phyloP scores from a whole-genome alignment of 1,140 invertebrate genomes.

The Sminthurides bifidus region DNA sequence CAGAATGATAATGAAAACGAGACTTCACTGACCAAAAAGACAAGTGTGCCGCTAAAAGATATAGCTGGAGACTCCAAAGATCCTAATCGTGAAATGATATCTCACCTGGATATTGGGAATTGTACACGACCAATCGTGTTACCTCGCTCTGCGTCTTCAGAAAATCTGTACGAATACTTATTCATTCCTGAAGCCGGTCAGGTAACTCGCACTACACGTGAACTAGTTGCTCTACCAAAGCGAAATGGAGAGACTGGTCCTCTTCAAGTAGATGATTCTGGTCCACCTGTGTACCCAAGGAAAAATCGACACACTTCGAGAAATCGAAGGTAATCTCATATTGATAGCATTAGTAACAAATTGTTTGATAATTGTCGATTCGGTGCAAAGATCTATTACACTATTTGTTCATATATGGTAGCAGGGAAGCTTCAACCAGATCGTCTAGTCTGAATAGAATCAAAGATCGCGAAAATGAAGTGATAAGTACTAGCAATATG shows the following conservation, averaged over 20 bases:
- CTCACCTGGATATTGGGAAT: too few species aligned
- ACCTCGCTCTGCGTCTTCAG: conserved; percentile 11
- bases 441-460: conserved; percentile 16
- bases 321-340: conserved; percentile 10
- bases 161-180: conserved; percentile 24
- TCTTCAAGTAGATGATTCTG: not conserved
- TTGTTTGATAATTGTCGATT: not conserved
- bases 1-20: too few species aligned
- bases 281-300: conserved; percentile 8
- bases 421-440: not conserved
- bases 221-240: not conserved
- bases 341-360: not conserved
- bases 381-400: not conserved
- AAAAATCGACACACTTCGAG: conserved; percentile 2
- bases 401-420: not conserved
- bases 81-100: too few species aligned
- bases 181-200: not conserved
- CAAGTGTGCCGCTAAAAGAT: too few species aligned
- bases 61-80: too few species aligned
- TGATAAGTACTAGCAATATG: too few species aligned
- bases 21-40: too few species aligned
- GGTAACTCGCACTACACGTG: not conserved
- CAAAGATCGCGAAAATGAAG: too few species aligned
- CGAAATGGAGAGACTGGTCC: conserved; percentile 1
- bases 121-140: too few species aligned